A percentile compares a stretch with the other conserved stretches of the same genome.
Evolutionary conservation across 2,888 invertebrate species (phyloP).

Genomic region (Stramonita haemastoma): DNA sequence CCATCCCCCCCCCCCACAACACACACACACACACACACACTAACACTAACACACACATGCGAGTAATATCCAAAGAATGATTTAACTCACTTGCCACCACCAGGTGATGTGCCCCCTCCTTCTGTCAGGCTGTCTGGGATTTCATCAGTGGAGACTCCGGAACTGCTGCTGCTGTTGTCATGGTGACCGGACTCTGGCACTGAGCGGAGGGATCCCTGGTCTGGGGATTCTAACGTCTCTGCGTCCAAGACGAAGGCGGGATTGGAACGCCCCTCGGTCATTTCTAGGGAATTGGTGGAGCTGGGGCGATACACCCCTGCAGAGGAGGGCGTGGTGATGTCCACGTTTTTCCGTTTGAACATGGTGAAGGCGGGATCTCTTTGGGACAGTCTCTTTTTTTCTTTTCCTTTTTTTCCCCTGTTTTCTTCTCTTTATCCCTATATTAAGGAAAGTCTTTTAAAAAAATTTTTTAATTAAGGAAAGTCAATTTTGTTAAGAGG

Average conservation of each 20-base stretch:
- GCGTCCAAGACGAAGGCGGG: conserved; percentile 24
- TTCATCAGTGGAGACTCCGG: not conserved
- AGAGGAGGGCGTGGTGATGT: not conserved
- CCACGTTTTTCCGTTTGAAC: conserved; percentile 18
- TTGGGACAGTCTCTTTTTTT: not conserved
- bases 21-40: no score
- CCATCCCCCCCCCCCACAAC: no score
- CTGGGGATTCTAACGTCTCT: not conserved
- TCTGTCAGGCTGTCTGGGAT: not conserved
- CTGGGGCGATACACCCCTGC: conserved; percentile 29
- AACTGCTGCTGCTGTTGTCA: conserved; percentile 11
- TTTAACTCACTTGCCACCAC: not conserved
- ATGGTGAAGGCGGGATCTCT: not conserved
- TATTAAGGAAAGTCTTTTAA: not conserved
- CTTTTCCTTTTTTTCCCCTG: no score
- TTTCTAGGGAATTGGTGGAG: not conserved
- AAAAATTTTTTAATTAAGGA: not conserved
- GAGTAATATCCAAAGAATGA: no score
- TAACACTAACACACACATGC: no score
- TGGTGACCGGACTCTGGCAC: not conserved
- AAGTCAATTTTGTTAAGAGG: not conserved
- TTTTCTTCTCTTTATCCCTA: not conserved
- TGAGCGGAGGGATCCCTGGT: not conserved
- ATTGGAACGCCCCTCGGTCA: not conserved
- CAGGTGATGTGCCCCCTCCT: not conserved